Evolutionary conservation across 1,140 invertebrate species (phyloP), one percentile per base, ranked within the genome.

Genomic region (Oscheius sp.): DNA sequence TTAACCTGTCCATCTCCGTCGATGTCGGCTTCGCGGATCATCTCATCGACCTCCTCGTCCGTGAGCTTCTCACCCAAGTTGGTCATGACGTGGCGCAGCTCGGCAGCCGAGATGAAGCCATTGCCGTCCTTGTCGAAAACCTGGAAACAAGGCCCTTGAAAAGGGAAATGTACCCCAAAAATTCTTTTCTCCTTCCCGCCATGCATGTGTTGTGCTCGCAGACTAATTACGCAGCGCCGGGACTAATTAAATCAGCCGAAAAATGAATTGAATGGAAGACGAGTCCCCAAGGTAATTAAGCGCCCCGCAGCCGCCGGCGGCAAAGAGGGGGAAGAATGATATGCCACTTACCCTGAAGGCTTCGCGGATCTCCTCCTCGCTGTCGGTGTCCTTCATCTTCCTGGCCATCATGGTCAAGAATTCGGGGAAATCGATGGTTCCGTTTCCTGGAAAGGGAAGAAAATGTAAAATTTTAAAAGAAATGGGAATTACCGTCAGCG

Each of bases 331-430:
- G 10, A n/a, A 42, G n/a, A 10, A 42, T 42, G n/a, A 26, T 34
- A 35, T n/a, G 2, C 32, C 31, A 36, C 63, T 73, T 68, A 83
- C 94, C 88, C 94, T 91, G 90, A 98, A 98, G 74, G 94, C 94
- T 88, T 97, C 94, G 86, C 93, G 90, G 85, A 97, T 97, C 87
- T 98, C 95, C 86, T 97, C 94, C 89, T 97, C 94, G 87, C 92
- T 94, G 87, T 97, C 94, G 75, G 93, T 96, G 87, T 97, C 94
- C 87, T 96, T 96, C 93, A 97, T 97, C 90, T 97, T 97, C 85
- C 93, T 90, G 79, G 94, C 94, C 93, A 97, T 97, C 93, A 98
- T 97, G 83, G 94, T 95, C 78, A 97, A 89, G 88, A 98, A 97
- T 88, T 97, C 95, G 79, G 94, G 94, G 87, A 98, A 98, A 88